Conservation (phyloP, 2,113 vertebrate species). For the Geococcyx californianus region DNA sequence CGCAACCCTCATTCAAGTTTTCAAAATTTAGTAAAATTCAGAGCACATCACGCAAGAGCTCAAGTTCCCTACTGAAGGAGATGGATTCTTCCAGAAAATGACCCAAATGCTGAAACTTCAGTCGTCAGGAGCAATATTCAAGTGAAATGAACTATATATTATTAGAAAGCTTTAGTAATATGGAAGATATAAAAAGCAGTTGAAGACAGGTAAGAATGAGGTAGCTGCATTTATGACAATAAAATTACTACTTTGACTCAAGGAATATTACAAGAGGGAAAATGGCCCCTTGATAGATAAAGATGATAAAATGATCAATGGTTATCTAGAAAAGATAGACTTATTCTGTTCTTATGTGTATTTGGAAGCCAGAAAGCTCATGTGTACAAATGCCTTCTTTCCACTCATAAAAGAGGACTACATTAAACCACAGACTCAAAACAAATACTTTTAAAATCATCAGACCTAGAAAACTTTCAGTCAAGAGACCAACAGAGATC, state of each 20-base stretch:
- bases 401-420: background rate
- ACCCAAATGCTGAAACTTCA: background rate
- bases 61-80: background rate
- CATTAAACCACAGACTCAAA: background rate
- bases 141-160: background rate
- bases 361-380: background rate
- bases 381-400: background rate
- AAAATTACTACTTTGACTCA: background rate
- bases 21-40: background rate
- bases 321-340: background rate
- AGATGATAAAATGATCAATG: background rate
- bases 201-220: background rate
- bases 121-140: background rate
- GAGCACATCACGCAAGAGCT: background rate
- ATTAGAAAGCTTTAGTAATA: background rate
- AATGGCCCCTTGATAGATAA: background rate
- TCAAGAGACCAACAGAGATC: background rate
- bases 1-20: background rate
- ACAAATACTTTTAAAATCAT: background rate
- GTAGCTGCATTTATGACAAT: background rate
- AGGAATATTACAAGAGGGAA: background rate
- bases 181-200: background rate
- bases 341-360: background rate
- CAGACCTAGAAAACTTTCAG: background rate
- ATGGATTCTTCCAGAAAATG: background rate